These are phyloP conservation scores for Oxygymnocypris stewartii DNA, from an alignment of 2,113 vertebrate genomes.

Conservation along the genomic window DNA sequence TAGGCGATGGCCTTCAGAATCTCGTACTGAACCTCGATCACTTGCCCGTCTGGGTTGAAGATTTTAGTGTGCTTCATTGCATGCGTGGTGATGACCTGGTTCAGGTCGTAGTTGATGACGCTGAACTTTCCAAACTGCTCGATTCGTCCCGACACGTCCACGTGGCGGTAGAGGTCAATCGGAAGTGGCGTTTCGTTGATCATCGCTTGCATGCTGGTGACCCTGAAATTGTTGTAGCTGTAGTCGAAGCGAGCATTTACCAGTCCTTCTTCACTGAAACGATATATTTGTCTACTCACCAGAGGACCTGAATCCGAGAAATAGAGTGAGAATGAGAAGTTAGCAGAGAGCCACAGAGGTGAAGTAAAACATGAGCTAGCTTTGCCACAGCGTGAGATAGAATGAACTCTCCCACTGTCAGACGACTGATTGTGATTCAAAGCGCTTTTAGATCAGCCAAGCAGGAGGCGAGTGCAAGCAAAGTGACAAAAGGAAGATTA, in stretches of 20 bases:
- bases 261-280: conserved; percentile 95
- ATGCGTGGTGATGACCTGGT: conserved; percentile 98
- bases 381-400: conserved; percentile 19
- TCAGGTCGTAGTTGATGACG: conserved; percentile 97
- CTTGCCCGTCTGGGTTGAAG: conserved; percentile 92
- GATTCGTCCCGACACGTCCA: conserved; percentile 94
- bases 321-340: conserved; percentile 16
- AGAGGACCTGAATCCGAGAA: conserved; percentile 81
- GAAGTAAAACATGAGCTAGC: conserved; percentile 11
- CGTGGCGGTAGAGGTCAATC: conserved; percentile 95
- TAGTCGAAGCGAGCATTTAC: conserved; percentile 98
- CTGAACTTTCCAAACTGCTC: conserved; percentile 99
- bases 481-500: conserved; percentile 33
- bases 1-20: conserved; percentile 96
- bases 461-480: background rate
- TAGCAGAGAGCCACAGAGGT: conserved; percentile 25
- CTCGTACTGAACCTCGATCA: conserved; percentile 97
- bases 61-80: conserved; percentile 99
- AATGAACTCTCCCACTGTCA: conserved; percentile 27
- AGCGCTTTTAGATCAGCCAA: conserved; percentile 34
- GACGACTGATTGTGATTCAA: conserved; percentile 19
- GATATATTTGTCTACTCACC: conserved; percentile 94
- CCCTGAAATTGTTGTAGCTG: conserved; percentile 98
- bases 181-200: conserved; percentile 97
- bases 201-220: conserved; percentile 99